Evolutionary conservation across 1,140 invertebrate species (phyloP), one percentile per base, ranked within the genome.

Genomic region (Nixonia krombeini): DNA sequence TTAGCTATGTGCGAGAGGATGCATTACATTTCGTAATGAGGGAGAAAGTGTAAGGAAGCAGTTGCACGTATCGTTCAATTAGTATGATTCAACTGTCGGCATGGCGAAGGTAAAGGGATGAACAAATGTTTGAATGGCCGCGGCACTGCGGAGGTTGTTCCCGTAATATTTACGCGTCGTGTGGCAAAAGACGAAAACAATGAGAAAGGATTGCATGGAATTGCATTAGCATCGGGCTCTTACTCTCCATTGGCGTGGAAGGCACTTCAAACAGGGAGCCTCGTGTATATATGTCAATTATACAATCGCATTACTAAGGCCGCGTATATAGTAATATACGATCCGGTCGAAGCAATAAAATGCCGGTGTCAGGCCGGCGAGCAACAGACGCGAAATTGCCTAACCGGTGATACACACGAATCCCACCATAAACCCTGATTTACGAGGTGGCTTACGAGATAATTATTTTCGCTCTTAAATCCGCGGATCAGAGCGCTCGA

Each of bases 251-350:
- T 31, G 2, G 3, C 2, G 9, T 12, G 10, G 3, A 12, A 35
- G 33, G 33, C 12, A 13, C 13, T 35, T 35, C 33, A 13, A 35
- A 2, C 9, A 35, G 33, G 2, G 33, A 1, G 1, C 33, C 12
- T 13, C 33, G 33, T 13, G 33, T 35, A 69, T 68, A 68, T 62
- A 69, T 69, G 47, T 69, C 62, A 69, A 69, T 69, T 69, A 57
- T 62, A 69, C 65, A 63, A 62, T 69, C 65, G 49, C 45, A 51
- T 47, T 52, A 56, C 41, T 28, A 33, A 47, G 44, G 45, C 33
- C 13, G 25, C 46, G 41, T 42, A 49, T 50, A 45, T 29, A 16
- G 31, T 47, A 38, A 63, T 55, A 47, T 62, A 62, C 46, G 56
- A 51, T 51, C 46, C 41, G 29, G 56, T 38, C 28, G 40, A 25